Percentiles rank a stretch among this genome's conserved stretches.
Conservation (phyloP, 2,797 vertebrate species). For the Pantherophis alleghaniensis region DNA sequence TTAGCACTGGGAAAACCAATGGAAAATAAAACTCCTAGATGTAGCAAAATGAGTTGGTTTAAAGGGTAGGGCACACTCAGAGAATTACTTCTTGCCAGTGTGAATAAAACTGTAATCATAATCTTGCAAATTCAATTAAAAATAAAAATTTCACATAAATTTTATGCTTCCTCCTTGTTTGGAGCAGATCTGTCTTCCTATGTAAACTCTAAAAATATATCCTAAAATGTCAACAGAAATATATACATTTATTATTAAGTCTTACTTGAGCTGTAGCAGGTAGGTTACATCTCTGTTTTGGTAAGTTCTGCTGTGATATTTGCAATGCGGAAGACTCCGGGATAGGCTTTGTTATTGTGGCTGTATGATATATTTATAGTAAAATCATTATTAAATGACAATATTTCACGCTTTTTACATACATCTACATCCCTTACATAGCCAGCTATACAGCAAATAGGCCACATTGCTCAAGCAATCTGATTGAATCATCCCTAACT, state of each 20-base stretch:
- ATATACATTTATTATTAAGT: neutral
- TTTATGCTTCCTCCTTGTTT: constrained; percentile 19
- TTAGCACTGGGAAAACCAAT: neutral
- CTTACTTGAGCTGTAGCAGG: constrained; percentile 67
- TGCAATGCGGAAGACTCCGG: constrained; percentile 66
- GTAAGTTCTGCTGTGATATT: constrained; percentile 68
- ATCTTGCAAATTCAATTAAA: neutral
- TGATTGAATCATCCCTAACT: neutral
- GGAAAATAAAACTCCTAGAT: constrained; percentile 63
- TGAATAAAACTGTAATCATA: neutral
- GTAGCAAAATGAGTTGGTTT: constrained; percentile 10
- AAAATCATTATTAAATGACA: constrained; percentile 7
- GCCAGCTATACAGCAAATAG: neutral
- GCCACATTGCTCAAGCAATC: neutral
- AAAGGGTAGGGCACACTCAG: neutral
- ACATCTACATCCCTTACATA: neutral
- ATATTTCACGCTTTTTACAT: neutral
- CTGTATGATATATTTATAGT: constrained; percentile 55
- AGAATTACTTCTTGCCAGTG: neutral
- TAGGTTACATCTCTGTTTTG: constrained; percentile 64
- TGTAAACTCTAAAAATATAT: neutral
- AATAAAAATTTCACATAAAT: constrained; percentile 11
- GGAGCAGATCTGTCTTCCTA: neutral
- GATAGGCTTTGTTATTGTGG: constrained; percentile 70
- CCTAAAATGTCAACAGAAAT: neutral